Conservation (phyloP, 2,888 invertebrate species). For the Hypolimnas misippus region DNA sequence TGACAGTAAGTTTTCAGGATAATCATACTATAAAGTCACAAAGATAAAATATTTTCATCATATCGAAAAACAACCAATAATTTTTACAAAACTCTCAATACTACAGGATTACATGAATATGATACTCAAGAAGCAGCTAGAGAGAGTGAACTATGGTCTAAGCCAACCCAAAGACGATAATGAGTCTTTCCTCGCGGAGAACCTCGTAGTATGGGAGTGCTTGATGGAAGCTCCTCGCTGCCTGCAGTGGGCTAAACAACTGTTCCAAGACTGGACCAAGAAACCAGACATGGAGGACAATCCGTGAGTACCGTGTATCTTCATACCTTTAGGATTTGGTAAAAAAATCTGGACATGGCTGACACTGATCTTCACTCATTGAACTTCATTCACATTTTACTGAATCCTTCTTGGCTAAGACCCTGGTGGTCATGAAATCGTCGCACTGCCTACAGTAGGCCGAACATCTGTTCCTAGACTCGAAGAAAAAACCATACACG, state of each 20-base stretch:
- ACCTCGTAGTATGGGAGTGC: constrained; percentile 85
- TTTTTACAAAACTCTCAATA: too few species aligned
- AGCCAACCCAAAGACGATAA: constrained; percentile 77
- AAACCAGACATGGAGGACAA: constrained; percentile 63
- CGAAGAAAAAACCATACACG: not conserved
- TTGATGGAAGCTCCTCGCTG: constrained; percentile 82
- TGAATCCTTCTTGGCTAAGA: not conserved
- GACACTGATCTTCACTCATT: too few species aligned
- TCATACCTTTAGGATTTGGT: not conserved
- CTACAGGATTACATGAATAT: constrained; percentile 77
- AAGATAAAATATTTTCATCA: too few species aligned
- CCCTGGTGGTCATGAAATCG: too few species aligned
- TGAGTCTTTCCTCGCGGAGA: constrained; percentile 83
- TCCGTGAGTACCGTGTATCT: constrained; percentile 63
- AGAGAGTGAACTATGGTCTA: constrained; percentile 80
- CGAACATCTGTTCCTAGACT: not conserved
- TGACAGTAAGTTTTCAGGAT: too few species aligned
- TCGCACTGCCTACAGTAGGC: too few species aligned
- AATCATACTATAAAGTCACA: too few species aligned
- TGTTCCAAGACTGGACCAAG: constrained; percentile 66
- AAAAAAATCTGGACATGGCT: too few species aligned
- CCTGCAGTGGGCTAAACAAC: constrained; percentile 74
- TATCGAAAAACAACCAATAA: too few species aligned
- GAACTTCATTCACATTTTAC: too few species aligned
- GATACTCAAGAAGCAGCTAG: constrained; percentile 68